These are phyloP conservation scores for Crotalus viridis DNA, from an alignment of 2,113 vertebrate species.

Conservation along the genomic window DNA sequence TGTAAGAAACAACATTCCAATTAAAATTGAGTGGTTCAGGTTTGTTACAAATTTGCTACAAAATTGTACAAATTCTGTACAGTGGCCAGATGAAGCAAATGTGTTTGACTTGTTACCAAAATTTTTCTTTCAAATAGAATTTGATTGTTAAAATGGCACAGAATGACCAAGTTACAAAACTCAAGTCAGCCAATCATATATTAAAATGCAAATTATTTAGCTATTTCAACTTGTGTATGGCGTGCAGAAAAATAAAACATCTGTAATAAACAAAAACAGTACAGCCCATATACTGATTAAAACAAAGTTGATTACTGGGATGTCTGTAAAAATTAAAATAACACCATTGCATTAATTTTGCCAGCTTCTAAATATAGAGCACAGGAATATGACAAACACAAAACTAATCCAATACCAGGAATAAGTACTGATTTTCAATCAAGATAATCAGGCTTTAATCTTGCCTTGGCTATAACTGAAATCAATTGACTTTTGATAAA, in stretches of 20 bases:
- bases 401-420: background rate
- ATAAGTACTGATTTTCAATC: background rate
- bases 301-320: background rate
- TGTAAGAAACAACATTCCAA: background rate
- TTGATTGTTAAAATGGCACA: background rate
- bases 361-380: background rate
- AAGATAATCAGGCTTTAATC: background rate
- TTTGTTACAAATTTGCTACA: background rate
- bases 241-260: background rate
- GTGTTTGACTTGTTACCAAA: background rate
- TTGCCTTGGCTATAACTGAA: background rate
- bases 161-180: background rate
- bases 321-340: background rate
- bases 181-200: background rate
- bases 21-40: fast-evolving
- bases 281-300: background rate
- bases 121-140: background rate
- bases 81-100: background rate
- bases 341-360: background rate
- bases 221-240: background rate
- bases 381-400: background rate
- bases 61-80: background rate
- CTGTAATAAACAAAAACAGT: background rate
- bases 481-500: background rate
- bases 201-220: background rate